Evolutionary conservation across 2,797 vertebrate genomes (phyloP).

Genomic region (Anomalospiza imberbis): DNA sequence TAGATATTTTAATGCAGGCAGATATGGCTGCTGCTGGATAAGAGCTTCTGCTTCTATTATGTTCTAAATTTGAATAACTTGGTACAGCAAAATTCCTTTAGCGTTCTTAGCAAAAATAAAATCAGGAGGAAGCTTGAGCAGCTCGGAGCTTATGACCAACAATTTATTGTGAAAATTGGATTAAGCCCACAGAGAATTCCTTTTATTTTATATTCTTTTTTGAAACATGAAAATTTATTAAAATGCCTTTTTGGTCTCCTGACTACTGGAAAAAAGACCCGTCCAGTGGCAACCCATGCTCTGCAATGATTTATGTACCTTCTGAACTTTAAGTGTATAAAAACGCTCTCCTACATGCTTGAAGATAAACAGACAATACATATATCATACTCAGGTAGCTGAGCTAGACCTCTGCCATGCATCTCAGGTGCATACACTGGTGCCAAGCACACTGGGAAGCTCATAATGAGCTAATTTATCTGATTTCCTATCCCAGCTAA

Average conservation of each 20-base stretch:
- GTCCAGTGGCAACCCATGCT: rapidly evolving
- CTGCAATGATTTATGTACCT: not conserved
- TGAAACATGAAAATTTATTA: not conserved
- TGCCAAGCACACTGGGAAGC: not conserved
- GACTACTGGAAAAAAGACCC: not conserved
- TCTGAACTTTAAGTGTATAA: not conserved
- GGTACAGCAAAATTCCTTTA: slow-evolving; percentile 32
- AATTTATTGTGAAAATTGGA: not conserved
- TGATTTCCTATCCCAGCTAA: not conserved
- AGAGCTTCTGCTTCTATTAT: slow-evolving; percentile 62
- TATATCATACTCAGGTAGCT: not conserved
- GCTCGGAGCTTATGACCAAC: not conserved
- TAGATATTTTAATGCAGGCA: slow-evolving; percentile 65
- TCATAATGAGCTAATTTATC: not conserved
- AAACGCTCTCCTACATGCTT: not conserved
- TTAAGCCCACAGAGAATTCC: not conserved
- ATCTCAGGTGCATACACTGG: not conserved
- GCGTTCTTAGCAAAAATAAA: slow-evolving; percentile 36
- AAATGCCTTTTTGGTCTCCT: not conserved
- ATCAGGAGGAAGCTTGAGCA: slow-evolving; percentile 5
- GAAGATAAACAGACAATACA: not conserved
- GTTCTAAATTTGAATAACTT: slow-evolving; percentile 64
- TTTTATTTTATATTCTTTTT: not conserved
- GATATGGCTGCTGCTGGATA: slow-evolving; percentile 56
- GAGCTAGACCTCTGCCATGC: not conserved